These are phyloP conservation scores for Neosilurus mollespiculum DNA, from an alignment of 2,797 vertebrate species.

Conservation along the genomic window DNA sequence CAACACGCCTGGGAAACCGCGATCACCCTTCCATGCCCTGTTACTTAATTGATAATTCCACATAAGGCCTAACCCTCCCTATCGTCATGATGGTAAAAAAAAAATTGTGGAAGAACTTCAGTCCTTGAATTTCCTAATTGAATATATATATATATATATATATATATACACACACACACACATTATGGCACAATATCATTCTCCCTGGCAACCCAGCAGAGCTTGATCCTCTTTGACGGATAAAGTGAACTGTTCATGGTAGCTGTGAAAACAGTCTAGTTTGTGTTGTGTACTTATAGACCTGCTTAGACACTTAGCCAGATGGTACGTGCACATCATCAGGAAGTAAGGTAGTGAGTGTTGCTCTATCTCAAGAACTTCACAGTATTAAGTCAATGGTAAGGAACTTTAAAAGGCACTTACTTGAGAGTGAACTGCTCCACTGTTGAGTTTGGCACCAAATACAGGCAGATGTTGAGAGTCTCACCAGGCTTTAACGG, in stretches of 20 bases:
- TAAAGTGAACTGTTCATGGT: background rate
- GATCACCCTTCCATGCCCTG: slow-evolving; percentile 34
- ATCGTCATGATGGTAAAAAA: slow-evolving; percentile 45
- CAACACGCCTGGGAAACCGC: slow-evolving; percentile 44
- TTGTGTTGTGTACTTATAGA: background rate
- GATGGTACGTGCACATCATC: no score
- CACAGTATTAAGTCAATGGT: background rate
- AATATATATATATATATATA: slow-evolving; percentile 31
- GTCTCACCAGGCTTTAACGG: slow-evolving; percentile 90
- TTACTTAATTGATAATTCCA: slow-evolving; percentile 57
- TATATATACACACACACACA: background rate
- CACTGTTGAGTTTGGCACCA: slow-evolving; percentile 90
- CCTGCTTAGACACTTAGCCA: background rate
- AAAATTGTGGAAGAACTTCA: slow-evolving; percentile 40
- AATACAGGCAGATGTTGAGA: slow-evolving; percentile 84
- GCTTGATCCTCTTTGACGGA: slow-evolving; percentile 31
- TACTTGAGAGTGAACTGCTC: slow-evolving; percentile 97
- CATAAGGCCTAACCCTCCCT: slow-evolving; percentile 40
- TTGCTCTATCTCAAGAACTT: slow-evolving; percentile 4
- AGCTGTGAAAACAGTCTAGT: background rate
- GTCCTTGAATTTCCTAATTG: background rate
- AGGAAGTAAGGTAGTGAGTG: background rate
- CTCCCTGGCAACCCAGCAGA: slow-evolving; percentile 30
- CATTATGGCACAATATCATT: slow-evolving; percentile 41
- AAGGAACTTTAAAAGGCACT: slow-evolving; percentile 55